Conservation (phyloP, 1,140 invertebrate species). For the Callitettix versicolor region DNA sequence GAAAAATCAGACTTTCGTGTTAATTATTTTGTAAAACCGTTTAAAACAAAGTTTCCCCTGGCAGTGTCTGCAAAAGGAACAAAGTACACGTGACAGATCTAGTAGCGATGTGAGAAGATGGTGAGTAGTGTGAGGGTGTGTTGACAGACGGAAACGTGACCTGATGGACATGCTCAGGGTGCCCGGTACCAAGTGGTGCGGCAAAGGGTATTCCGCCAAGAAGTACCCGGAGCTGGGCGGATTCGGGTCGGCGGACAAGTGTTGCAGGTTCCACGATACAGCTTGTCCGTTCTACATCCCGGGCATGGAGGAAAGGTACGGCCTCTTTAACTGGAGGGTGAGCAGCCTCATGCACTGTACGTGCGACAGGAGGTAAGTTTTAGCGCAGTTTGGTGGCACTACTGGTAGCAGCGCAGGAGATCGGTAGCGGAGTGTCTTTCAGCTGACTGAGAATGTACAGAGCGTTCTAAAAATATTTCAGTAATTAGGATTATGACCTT, state of each 20-base stretch:
- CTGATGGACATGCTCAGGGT: slow-evolving; percentile 52
- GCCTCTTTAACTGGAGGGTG: slow-evolving; percentile 71
- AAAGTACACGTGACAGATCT: no score
- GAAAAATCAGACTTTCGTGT: no score
- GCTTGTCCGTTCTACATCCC: slow-evolving; percentile 70
- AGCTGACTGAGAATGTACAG: no score
- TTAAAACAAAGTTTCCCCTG: no score
- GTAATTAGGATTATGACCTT: no score
- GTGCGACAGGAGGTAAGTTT: slow-evolving; percentile 74
- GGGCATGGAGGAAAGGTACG: slow-evolving; percentile 62
- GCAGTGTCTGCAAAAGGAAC: no score
- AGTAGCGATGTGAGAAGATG: background rate
- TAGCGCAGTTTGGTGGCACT: no score
- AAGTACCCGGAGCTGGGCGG: slow-evolving; percentile 66
- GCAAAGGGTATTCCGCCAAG: slow-evolving; percentile 61
- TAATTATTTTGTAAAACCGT: no score
- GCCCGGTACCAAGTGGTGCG: slow-evolving; percentile 82
- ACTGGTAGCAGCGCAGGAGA: no score
- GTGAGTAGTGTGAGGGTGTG: background rate
- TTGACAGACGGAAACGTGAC: slow-evolving; percentile 37
- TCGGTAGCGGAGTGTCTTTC: no score
- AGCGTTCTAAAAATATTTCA: no score
- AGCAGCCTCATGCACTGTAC: slow-evolving; percentile 79
- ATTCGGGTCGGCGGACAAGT: slow-evolving; percentile 63
- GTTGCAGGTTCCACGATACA: slow-evolving; percentile 73